These are phyloP conservation scores for Poicephalus meyeri DNA, from an alignment of 2,113 vertebrate genomes.

Conservation along the genomic window DNA sequence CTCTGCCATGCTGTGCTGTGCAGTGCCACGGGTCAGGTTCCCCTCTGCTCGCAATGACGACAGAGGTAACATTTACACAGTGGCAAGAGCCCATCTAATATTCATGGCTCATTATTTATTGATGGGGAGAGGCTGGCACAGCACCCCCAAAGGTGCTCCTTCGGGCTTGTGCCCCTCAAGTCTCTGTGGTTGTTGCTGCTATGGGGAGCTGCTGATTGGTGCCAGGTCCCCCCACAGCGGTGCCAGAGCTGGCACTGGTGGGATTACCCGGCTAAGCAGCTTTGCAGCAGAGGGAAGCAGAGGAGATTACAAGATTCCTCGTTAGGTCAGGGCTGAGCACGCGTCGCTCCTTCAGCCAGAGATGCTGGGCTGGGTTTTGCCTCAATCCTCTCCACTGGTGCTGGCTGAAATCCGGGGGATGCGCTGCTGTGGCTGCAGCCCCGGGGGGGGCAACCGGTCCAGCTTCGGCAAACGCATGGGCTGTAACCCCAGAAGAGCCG, in stretches of 20 bases:
- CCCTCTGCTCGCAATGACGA: neutral
- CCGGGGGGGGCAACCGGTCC: neutral
- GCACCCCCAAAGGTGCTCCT: neutral
- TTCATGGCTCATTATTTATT: slow-evolving; percentile 28
- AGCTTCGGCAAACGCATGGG: fast-evolving
- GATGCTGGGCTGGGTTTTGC: neutral
- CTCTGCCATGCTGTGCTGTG: neutral
- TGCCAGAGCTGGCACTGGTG: neutral
- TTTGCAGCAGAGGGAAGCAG: neutral
- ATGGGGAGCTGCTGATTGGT: neutral
- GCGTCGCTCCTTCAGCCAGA: neutral
- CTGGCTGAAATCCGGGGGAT: neutral
- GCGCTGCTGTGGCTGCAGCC: fast-evolving
- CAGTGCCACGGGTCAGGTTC: neutral
- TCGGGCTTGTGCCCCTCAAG: neutral
- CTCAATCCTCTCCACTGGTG: neutral
- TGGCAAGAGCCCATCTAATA: slow-evolving; percentile 11
- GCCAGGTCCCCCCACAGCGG: fast-evolving
- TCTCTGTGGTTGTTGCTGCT: neutral
- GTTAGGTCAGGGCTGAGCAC: neutral
- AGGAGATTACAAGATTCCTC: slow-evolving; percentile 20
- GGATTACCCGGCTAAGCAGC: slow-evolving; percentile 51
- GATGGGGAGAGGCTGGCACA: neutral
- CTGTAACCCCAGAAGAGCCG: neutral
- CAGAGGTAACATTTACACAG: slow-evolving; percentile 25